Percentiles rank a stretch among this genome's conserved stretches.
phyloP scores from a whole-genome alignment of 2,113 vertebrate genomes.

The Regulus satrapa region DNA sequence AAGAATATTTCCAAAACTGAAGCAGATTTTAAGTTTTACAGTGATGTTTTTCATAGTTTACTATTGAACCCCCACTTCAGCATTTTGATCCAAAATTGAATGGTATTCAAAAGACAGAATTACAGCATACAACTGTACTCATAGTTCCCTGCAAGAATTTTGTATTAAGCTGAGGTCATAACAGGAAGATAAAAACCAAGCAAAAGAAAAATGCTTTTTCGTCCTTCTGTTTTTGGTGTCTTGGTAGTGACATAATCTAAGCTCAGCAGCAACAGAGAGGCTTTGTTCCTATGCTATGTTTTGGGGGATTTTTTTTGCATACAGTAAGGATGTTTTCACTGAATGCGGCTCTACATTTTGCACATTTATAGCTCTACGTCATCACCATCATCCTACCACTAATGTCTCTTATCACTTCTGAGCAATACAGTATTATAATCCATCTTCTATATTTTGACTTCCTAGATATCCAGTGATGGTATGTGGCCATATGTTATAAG shows the following conservation, averaged over 20 bases:
- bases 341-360: background rate
- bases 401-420: background rate
- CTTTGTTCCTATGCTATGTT: background rate
- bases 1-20: background rate
- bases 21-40: background rate
- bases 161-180: background rate
- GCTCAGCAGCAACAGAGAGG: rapidly evolving
- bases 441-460: background rate
- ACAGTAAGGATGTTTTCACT: background rate
- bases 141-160: background rate
- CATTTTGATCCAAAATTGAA: background rate
- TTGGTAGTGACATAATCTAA: background rate
- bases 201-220: background rate
- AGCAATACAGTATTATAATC: background rate
- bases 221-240: background rate
- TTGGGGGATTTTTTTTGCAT: background rate
- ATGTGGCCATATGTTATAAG: background rate
- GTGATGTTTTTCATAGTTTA: background rate
- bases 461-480: background rate
- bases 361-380: background rate
- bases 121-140: background rate
- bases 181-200: background rate
- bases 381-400: background rate
- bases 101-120: background rate
- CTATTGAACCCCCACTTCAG: background rate